phyloP scores from a whole-genome alignment of 2,888 invertebrate species.

The Agonopterix alstromeriana region DNA sequence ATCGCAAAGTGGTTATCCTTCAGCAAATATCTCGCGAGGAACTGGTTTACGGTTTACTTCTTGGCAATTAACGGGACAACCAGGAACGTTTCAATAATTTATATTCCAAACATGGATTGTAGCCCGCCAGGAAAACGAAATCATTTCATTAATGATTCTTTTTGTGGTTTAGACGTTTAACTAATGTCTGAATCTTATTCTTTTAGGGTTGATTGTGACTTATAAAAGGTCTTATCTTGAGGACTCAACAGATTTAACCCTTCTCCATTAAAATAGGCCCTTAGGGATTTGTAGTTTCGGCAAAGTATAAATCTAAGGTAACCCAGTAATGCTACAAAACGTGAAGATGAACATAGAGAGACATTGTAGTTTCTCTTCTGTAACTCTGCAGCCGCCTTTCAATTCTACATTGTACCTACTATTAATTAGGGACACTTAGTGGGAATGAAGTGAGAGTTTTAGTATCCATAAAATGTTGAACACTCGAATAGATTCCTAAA shows the following conservation, averaged over 20 bases:
- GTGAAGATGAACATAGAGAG: not conserved
- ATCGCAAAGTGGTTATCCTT: not conserved
- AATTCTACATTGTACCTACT: slow-evolving; percentile 2
- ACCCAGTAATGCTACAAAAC: not conserved
- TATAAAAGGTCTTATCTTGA: slow-evolving; percentile 31
- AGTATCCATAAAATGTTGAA: slow-evolving; percentile 6
- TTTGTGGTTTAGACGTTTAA: slow-evolving; percentile 5
- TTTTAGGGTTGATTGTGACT: slow-evolving; percentile 40
- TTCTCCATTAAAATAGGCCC: slow-evolving; percentile 41
- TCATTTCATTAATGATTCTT: slow-evolving; percentile 6
- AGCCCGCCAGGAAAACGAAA: too few species aligned
- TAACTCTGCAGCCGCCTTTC: not conserved
- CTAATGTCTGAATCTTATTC: slow-evolving; percentile 17
- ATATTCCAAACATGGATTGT: too few species aligned
- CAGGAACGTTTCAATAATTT: too few species aligned
- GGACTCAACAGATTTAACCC: slow-evolving; percentile 38
- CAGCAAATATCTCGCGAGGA: too few species aligned
- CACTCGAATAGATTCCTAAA: slow-evolving; percentile 1
- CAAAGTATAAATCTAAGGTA: slow-evolving; percentile 17
- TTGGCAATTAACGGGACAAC: too few species aligned
- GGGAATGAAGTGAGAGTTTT: slow-evolving; percentile 1
- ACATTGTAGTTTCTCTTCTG: not conserved
- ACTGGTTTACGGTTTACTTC: too few species aligned
- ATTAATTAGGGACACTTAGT: slow-evolving; percentile 6
- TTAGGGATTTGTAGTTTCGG: slow-evolving; percentile 35